A percentile compares a stretch with the other conserved stretches of the same genome.
These are phyloP conservation scores for Hyaena hyaena DNA, from an alignment of 2,113 vertebrate species.

Conservation along the genomic window DNA sequence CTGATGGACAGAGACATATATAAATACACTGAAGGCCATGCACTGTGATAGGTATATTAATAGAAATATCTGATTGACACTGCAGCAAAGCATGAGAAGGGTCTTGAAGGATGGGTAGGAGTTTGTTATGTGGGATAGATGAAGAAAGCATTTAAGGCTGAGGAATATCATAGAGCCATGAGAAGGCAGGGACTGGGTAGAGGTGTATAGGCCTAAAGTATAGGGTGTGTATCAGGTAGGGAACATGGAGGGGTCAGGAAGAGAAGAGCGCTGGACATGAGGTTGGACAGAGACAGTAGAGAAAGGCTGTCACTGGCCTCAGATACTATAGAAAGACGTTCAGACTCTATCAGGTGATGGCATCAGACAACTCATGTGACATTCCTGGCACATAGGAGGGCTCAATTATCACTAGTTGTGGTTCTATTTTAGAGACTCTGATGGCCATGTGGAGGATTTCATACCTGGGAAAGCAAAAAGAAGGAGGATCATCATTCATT, in stretches of 20 bases:
- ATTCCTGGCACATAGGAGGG: background rate
- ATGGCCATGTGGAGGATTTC: background rate
- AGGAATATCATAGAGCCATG: background rate
- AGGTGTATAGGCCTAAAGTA: background rate
- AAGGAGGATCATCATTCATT: background rate
- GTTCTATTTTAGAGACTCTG: background rate
- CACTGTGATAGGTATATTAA: background rate
- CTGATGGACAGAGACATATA: background rate
- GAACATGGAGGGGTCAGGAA: background rate
- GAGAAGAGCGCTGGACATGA: background rate
- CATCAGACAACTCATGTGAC: background rate
- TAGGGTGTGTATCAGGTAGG: background rate
- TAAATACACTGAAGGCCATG: background rate
- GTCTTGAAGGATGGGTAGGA: background rate
- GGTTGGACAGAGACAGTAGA: background rate
- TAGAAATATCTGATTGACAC: background rate
- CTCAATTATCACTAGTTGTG: background rate
- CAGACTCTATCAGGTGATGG: too few species aligned
- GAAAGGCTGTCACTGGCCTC: background rate
- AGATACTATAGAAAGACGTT: background rate
- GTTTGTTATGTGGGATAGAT: background rate
- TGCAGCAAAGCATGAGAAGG: background rate
- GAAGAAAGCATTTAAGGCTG: background rate
- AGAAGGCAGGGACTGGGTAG: background rate
- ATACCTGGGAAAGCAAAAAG: background rate